Percentiles rank a stretch among this genome's conserved stretches.
phyloP scores from a whole-genome alignment of 35 echinoderm and acorn worm species.

The Patiria miniata region DNA sequence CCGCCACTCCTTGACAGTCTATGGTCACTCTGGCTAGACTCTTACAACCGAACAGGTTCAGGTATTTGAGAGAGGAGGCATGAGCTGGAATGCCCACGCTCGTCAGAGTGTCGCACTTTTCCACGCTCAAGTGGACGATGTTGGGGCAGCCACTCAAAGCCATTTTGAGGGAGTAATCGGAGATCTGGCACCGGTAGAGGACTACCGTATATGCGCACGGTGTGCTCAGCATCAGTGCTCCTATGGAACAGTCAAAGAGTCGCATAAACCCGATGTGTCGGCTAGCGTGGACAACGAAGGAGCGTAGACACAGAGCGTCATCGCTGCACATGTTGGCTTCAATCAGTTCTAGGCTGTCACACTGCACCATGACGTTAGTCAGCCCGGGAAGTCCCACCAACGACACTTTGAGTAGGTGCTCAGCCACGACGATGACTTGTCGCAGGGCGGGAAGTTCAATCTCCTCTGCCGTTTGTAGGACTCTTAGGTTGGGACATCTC shows the following conservation, averaged over 20 bases:
- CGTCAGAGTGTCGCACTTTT: conserved; percentile 76
- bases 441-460: conserved; percentile 67
- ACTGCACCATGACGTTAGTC: conserved; percentile 73
- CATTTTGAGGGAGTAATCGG: conserved; percentile 84
- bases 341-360: conserved; percentile 64
- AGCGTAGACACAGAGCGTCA: conserved; percentile 52
- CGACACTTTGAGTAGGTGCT: conserved; percentile 64
- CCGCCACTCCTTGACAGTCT: conserved; percentile 51
- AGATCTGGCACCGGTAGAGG: conserved; percentile 82
- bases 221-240: conserved; percentile 67
- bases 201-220: conserved; percentile 64
- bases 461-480: conserved; percentile 71
- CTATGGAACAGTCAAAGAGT: conserved; percentile 84
- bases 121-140: conserved; percentile 78
- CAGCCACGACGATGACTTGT: conserved; percentile 65
- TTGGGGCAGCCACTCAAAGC: conserved; percentile 71
- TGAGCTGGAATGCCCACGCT: conserved; percentile 41
- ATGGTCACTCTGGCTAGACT: conserved; percentile 45
- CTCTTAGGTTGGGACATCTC: conserved; percentile 66
- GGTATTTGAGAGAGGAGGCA: conserved; percentile 50
- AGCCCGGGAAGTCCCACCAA: conserved; percentile 60
- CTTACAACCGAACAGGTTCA: conserved; percentile 89
- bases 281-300: conserved; percentile 78
- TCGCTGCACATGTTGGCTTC: conserved; percentile 85
- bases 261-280: conserved; percentile 55